Conservation (phyloP, 2,888 invertebrate species). For the Hydroisotoma schaefferi region DNA sequence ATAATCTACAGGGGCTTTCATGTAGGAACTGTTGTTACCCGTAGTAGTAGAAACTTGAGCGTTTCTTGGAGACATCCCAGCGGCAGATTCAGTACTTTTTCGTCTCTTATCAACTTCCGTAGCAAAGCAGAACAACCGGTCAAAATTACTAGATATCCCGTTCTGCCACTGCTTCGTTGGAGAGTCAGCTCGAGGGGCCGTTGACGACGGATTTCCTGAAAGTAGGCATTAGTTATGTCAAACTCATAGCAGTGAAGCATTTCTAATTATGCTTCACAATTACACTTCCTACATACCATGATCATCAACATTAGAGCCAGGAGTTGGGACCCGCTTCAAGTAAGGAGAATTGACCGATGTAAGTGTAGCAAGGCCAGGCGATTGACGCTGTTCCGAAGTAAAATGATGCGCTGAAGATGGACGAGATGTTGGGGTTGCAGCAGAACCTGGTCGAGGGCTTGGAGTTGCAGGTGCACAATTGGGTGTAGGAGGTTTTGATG, state of each 20-base stretch:
- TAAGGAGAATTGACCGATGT: conserved; percentile 6
- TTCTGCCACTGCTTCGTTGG: conserved; percentile 72
- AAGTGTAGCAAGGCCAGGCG: conserved; percentile 8
- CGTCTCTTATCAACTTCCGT: conserved; percentile 85
- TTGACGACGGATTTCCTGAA: background rate
- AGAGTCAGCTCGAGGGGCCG: conserved; percentile 41
- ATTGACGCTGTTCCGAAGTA: conserved; percentile 12
- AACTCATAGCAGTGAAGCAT: background rate
- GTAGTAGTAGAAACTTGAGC: conserved; percentile 24
- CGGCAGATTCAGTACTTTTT: conserved; percentile 64
- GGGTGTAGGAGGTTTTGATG: conserved; percentile 46
- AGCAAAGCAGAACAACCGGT: conserved; percentile 87
- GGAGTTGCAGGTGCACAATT: conserved; percentile 42
- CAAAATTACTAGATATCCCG: conserved; percentile 88
- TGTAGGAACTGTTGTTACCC: background rate
- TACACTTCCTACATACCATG: conserved; percentile 27
- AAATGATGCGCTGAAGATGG: conserved; percentile 39
- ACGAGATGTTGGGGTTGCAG: conserved; percentile 31
- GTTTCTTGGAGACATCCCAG: conserved; percentile 33
- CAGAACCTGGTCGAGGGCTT: conserved; percentile 41
- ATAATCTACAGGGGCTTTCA: conserved; percentile 12
- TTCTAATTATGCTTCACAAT: background rate
- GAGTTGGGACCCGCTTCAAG: conserved; percentile 28
- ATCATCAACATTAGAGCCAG: conserved; percentile 24
- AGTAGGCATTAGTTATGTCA: background rate